Percentiles rank a stretch among this genome's conserved stretches.
These are phyloP conservation scores for Scaptomyza reducta DNA, from an alignment of 2,888 invertebrate species.

Conservation along the genomic window DNA sequence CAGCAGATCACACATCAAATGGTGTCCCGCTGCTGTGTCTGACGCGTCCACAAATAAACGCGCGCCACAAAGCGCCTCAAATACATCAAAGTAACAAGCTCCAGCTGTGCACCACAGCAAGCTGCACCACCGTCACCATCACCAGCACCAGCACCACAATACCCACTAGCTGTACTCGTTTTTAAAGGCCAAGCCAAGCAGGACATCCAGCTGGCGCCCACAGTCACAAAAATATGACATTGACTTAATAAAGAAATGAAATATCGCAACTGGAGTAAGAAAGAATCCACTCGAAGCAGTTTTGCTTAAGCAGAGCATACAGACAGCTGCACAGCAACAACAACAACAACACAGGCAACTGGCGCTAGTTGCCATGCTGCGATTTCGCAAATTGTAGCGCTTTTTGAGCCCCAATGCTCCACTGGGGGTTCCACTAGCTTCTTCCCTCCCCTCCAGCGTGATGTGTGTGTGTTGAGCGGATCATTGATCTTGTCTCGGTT, in stretches of 20 bases:
- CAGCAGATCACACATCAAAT: conserved; percentile 51
- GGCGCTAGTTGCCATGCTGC: conserved; percentile 71
- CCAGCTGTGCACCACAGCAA: conserved; percentile 77
- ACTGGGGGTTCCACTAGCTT: conserved; percentile 47
- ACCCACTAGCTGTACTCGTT: conserved; percentile 21
- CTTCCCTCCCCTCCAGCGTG: background rate
- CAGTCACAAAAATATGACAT: conserved; percentile 69
- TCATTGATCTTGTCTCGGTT: conserved; percentile 48
- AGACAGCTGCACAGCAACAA: background rate
- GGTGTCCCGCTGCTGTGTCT: conserved; percentile 69
- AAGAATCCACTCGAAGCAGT: conserved; percentile 34
- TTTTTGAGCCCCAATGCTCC: conserved; percentile 43
- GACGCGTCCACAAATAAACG: conserved; percentile 78
- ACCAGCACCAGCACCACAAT: background rate
- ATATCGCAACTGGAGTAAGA: conserved; percentile 57
- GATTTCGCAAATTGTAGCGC: conserved; percentile 69
- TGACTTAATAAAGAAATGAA: conserved; percentile 83
- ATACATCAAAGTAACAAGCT: conserved; percentile 82
- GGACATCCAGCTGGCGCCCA: conserved; percentile 61
- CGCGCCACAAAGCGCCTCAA: conserved; percentile 68
- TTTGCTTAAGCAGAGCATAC: conserved; percentile 24
- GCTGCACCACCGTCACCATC: conserved; percentile 20
- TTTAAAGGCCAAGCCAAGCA: conserved; percentile 13
- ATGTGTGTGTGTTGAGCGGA: conserved; percentile 14
- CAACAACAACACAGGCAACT: conserved; percentile 22